A percentile compares a stretch with the other conserved stretches of the same genome.
Evolutionary conservation across 1,140 invertebrate species (phyloP).

Genomic region (Papilio machaon): DNA sequence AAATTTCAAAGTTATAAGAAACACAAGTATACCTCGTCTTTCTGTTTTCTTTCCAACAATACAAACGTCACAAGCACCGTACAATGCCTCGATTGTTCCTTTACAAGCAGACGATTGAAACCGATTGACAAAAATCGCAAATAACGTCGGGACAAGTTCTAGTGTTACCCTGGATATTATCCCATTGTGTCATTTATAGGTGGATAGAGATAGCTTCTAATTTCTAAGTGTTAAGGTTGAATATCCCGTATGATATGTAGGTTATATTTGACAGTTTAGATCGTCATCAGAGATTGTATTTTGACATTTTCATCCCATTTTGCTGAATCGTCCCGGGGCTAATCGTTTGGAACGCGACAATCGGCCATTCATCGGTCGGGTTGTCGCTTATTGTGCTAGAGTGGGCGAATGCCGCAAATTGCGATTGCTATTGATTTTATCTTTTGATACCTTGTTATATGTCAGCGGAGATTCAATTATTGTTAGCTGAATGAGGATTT

Average conservation of each 20-base stretch:
- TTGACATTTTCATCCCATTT: conserved; percentile 80
- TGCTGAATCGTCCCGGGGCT: conserved; percentile 62
- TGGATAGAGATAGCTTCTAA: conserved; percentile 37
- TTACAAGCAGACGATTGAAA: conserved; percentile 51
- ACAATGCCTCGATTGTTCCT: conserved; percentile 51
- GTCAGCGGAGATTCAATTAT: conserved; percentile 23
- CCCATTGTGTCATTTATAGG: conserved; percentile 55
- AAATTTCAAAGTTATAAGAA: conserved; percentile 43
- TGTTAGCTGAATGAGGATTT: conserved; percentile 27
- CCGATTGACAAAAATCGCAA: conserved; percentile 54
- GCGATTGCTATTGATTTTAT: conserved; percentile 36
- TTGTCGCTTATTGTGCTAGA: conserved; percentile 49
- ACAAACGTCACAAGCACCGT: conserved; percentile 43
- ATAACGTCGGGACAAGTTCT: conserved; percentile 67
- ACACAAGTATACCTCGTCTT: conserved; percentile 48
- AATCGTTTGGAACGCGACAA: conserved; percentile 70
- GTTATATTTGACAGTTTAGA: conserved; percentile 50
- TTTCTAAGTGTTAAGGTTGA: conserved; percentile 42
- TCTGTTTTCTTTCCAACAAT: conserved; percentile 51
- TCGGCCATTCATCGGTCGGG: conserved; percentile 56
- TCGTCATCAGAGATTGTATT: conserved; percentile 75
- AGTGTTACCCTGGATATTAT: conserved; percentile 66
- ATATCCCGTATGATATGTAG: conserved; percentile 33
- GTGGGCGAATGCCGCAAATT: conserved; percentile 49
- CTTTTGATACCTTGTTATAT: conserved; percentile 25